Evolutionary conservation across 2,888 invertebrate species (phyloP).

Genomic region (Melinopterus prodromus): DNA sequence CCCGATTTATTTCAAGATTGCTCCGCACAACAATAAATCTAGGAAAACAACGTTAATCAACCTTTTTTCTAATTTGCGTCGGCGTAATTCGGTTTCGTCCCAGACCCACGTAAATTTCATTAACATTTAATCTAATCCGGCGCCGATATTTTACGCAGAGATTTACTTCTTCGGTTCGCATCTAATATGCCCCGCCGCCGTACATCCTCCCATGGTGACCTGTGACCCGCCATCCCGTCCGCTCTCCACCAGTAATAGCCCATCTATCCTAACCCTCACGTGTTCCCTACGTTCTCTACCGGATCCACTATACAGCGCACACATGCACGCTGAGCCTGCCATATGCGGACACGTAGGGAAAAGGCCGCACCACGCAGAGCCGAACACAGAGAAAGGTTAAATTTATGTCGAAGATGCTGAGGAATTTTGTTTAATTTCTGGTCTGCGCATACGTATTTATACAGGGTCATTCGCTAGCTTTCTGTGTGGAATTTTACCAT

Average conservation of each 20-base stretch:
- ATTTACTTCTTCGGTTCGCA: neutral
- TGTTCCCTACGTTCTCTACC: conserved; percentile 32
- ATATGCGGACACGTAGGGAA: conserved; percentile 34
- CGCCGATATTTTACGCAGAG: neutral
- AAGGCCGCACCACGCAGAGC: conserved; percentile 30
- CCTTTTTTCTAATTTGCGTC: neutral
- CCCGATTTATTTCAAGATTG: no score
- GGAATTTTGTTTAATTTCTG: conserved; percentile 34
- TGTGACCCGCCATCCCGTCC: conserved; percentile 41
- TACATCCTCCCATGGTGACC: conserved; percentile 17
- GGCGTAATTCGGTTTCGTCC: neutral
- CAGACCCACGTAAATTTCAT: neutral
- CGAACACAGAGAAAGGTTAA: conserved; percentile 37
- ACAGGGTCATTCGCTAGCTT: neutral
- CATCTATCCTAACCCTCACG: conserved; percentile 45
- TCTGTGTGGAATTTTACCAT: no score
- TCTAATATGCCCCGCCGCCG: neutral
- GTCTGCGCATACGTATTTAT: conserved; percentile 16
- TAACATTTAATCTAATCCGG: neutral
- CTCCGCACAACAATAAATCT: neutral
- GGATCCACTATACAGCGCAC: conserved; percentile 32
- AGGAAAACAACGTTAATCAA: neutral
- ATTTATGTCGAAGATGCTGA: conserved; percentile 39
- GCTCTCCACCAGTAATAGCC: conserved; percentile 41
- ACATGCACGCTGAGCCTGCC: conserved; percentile 31